phyloP scores from a whole-genome alignment of 2,888 invertebrate genomes.

The Tetragonisca angustula region DNA sequence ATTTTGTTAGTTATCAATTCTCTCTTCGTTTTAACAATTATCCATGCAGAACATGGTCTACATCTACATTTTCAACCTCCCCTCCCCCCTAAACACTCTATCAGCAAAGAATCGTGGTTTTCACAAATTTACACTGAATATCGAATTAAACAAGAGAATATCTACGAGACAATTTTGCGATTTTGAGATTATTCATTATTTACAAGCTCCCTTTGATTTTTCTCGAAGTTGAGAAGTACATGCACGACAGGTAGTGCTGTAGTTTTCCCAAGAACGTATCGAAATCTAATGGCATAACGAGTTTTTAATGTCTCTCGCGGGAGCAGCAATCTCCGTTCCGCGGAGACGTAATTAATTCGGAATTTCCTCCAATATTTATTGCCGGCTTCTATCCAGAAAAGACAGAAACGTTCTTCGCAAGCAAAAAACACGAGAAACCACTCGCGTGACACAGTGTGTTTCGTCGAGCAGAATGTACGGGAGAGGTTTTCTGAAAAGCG shows the following conservation, averaged over 20 bases:
- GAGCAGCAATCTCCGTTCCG: background rate
- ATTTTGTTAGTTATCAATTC: too few relatives aligned
- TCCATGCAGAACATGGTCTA: too few relatives aligned
- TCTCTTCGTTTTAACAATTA: too few relatives aligned
- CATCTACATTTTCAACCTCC: too few relatives aligned
- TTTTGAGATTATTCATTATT: background rate
- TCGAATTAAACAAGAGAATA: too few relatives aligned
- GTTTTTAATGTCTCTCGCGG: conserved; percentile 25
- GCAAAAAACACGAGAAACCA: too few relatives aligned
- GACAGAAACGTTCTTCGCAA: background rate
- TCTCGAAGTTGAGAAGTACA: too few relatives aligned
- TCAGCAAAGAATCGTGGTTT: too few relatives aligned
- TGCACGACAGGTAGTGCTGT: background rate
- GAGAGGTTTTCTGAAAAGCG: conserved; percentile 4
- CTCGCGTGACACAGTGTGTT: background rate
- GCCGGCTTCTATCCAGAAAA: too few relatives aligned
- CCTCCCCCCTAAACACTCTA: too few relatives aligned
- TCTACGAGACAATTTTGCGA: background rate
- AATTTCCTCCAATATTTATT: conserved; percentile 10
- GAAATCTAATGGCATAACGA: conserved; percentile 23
- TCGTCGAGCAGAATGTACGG: background rate
- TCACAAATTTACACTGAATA: too few relatives aligned
- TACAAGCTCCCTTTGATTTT: background rate
- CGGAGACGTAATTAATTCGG: conserved; percentile 4
- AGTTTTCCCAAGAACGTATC: background rate